These are phyloP conservation scores for Bettongia penicillata DNA, from an alignment of 2,113 vertebrate genomes.

Conservation along the genomic window DNA sequence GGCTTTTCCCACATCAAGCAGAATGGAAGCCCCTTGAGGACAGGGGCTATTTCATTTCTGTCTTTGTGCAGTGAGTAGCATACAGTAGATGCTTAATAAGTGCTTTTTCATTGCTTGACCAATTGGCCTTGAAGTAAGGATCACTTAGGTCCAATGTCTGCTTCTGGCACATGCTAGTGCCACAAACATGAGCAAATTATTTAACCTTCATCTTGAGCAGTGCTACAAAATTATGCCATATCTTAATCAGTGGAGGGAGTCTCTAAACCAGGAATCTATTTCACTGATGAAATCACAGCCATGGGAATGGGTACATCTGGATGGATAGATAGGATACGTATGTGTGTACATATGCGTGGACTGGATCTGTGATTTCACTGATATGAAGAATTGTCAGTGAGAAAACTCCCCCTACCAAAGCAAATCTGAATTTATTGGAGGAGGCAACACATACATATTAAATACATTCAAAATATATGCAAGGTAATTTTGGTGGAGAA, in stretches of 20 bases:
- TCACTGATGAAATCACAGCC: too few species aligned
- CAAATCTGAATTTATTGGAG: not conserved
- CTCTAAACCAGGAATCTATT: too few species aligned
- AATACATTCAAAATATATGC: too few species aligned
- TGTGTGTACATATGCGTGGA: too few species aligned
- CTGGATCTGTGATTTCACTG: too few species aligned
- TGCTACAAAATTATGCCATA: not conserved
- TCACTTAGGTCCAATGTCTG: too few species aligned
- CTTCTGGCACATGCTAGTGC: not conserved
- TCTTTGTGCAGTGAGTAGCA: not conserved
- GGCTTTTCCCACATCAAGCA: not conserved
- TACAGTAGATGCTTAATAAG: not conserved
- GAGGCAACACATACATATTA: not conserved
- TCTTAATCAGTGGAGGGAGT: not conserved
- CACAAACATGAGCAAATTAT: not conserved
- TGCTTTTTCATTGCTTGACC: too few species aligned
- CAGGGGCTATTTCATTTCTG: not conserved
- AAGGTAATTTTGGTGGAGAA: not conserved
- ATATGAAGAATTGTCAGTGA: too few species aligned
- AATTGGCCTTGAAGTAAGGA: too few species aligned
- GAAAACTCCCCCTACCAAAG: too few species aligned
- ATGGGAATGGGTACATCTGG: too few species aligned
- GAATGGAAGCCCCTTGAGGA: not conserved
- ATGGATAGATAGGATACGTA: too few species aligned
- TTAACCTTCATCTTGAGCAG: not conserved